Conservation (phyloP, 2,113 vertebrate species). For the Malurus elegans region DNA sequence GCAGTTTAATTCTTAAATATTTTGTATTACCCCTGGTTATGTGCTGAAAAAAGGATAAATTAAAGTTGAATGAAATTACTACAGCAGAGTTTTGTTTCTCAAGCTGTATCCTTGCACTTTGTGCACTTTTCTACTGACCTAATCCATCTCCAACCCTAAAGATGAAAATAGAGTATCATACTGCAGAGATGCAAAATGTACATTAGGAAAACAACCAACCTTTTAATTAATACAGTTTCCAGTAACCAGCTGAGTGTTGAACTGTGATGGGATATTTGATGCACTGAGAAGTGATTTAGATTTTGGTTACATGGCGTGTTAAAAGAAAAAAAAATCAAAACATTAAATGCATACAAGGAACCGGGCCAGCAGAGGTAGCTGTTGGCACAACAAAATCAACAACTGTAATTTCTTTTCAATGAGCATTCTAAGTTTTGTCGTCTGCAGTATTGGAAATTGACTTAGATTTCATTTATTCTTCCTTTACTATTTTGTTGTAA, state of each 20-base stretch:
- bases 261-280: background rate
- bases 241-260: background rate
- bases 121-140: background rate
- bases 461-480: background rate
- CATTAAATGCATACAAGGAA: background rate
- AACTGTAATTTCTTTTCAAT: background rate
- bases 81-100: background rate
- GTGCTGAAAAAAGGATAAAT: background rate
- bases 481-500: background rate
- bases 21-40: background rate
- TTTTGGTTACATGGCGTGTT: background rate
- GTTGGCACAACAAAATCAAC: background rate
- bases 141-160: background rate
- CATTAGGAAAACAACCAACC: background rate
- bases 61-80: background rate
- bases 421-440: background rate
- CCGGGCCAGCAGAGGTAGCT: slow-evolving; percentile 42
- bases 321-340: background rate
- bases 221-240: background rate
- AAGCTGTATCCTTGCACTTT: background rate
- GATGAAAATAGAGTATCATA: background rate
- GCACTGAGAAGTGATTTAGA: background rate
- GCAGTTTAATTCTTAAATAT: background rate
- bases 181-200: background rate
- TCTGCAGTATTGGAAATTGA: background rate